Evolutionary conservation across 2,888 invertebrate species (phyloP), one percentile per base, ranked within the genome.

Genomic region (Myopa testacea): DNA sequence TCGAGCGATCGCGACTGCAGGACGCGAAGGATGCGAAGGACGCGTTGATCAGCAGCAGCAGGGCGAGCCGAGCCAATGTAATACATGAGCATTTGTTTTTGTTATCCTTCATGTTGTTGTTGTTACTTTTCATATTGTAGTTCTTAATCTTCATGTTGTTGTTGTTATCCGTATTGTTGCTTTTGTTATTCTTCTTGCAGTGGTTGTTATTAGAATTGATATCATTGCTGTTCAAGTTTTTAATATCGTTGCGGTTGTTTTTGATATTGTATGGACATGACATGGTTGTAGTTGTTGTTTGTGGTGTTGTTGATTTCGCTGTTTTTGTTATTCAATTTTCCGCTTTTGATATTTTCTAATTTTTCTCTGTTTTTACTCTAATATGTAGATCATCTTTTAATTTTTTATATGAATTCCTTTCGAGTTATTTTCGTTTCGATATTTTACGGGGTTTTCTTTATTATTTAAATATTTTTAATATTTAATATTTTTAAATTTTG

Each of bases 1-100:
- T 86, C 82, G 85, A 81, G 83, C 83, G 87, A 81, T 86, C 86
- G 81, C 84, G 84, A 80, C 83, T 86, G 81, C 86, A 84, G 76
- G 84, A 81, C 78, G 86, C 85, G 86, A 85, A 88, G 88, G 89
- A 88, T 87, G 85, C 85, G 86, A 85, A 88, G 88, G 89, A 88
- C 87, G 85, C 85, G 75, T 80, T 62, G 78, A 88, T 77, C 80
- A 84, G 76, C 81, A 83, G 76, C 58, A 68, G 60, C 45, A 78
- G 62, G 81, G 76, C 71, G 45, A 45, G 26, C 60, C 62, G 12
- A 63, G 52, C 40, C 55, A 58, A 63, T 52, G 63, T 50, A 40
- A 12, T n/a, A 4, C 16, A 67, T 38, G n/a, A 40, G 68, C 19
- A 4, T 40, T 40, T 34, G 52, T 52, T 37, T 12, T n/a, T 70